Evolutionary conservation across 2,888 invertebrate species (phyloP).

Genomic region (Nomada ruficornis): DNA sequence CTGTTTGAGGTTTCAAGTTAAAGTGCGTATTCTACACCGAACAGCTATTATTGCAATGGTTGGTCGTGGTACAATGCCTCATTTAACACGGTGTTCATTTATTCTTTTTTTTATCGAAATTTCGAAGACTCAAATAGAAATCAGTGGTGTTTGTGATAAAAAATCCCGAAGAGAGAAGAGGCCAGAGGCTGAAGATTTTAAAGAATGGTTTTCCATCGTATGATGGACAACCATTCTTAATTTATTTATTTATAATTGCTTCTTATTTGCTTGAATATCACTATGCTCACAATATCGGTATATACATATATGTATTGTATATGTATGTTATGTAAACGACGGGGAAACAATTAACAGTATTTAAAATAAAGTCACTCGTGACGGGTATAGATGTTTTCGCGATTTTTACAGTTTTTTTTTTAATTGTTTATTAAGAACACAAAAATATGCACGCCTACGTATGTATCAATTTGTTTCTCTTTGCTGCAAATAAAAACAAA

Average conservation of each 20-base stretch:
- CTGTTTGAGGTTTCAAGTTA: not conserved
- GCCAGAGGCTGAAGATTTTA: not conserved
- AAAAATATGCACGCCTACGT: too few relatives aligned
- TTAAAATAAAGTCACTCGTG: too few relatives aligned
- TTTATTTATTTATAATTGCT: not conserved
- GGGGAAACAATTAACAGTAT: too few relatives aligned
- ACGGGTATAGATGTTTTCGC: too few relatives aligned
- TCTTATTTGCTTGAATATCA: not conserved
- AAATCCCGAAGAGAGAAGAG: conserved; percentile 11
- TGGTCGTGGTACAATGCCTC: not conserved
- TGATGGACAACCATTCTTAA: not conserved
- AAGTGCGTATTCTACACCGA: not conserved
- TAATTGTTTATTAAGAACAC: too few relatives aligned
- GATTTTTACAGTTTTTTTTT: too few relatives aligned
- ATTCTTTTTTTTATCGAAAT: not conserved
- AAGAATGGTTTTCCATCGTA: not conserved
- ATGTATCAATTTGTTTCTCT: too few relatives aligned
- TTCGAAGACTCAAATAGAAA: not conserved
- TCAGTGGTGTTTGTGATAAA: not conserved
- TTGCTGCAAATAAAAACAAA: too few relatives aligned
- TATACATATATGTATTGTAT: too few relatives aligned
- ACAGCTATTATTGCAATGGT: conserved; percentile 12
- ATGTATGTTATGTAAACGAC: too few relatives aligned
- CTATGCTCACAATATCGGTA: conserved; percentile 9
- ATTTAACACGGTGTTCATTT: not conserved